These are phyloP conservation scores for Drosophila vallismaia DNA, from an alignment of 2,888 invertebrate species.

Conservation along the genomic window DNA sequence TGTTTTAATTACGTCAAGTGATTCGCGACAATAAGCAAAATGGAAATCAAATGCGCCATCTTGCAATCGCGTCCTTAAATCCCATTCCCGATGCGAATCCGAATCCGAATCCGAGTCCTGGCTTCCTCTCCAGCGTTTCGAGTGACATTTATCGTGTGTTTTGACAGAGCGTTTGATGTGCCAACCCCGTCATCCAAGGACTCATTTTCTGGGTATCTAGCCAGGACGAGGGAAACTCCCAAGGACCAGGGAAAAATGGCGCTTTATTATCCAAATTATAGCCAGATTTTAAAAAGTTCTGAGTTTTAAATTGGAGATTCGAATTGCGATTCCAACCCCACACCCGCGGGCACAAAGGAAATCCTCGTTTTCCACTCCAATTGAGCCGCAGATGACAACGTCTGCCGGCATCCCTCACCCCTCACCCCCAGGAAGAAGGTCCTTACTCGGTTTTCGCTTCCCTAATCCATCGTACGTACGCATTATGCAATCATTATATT, in stretches of 20 bases:
- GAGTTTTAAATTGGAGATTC: not conserved
- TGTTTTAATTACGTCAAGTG: constrained; percentile 77
- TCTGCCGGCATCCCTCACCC: constrained; percentile 5
- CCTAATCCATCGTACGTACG: not conserved
- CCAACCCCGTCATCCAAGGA: not conserved
- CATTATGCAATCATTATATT: constrained; percentile 71
- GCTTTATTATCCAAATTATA: constrained; percentile 1
- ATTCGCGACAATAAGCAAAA: constrained; percentile 72
- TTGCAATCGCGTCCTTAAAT: constrained; percentile 39
- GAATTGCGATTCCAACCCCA: constrained; percentile 4
- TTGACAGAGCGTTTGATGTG: constrained; percentile 20
- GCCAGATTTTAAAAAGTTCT: not conserved
- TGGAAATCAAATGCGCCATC: constrained; percentile 76
- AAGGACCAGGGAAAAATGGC: constrained; percentile 9
- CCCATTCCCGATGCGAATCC: constrained; percentile 1
- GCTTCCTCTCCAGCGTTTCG: constrained; percentile 11
- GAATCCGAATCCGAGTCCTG: constrained; percentile 7
- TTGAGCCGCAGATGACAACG: constrained; percentile 18
- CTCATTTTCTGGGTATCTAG: too few species aligned
- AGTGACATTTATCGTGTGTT: constrained; percentile 36
- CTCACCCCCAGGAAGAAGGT: too few species aligned
- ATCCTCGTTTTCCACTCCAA: constrained; percentile 41
- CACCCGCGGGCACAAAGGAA: constrained; percentile 18
- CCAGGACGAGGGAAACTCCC: too few species aligned
- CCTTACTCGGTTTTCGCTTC: too few species aligned